Evolutionary conservation across 2,113 vertebrate species (phyloP), one percentile per base, ranked within the genome.

Genomic region (Cepphus grylle): DNA sequence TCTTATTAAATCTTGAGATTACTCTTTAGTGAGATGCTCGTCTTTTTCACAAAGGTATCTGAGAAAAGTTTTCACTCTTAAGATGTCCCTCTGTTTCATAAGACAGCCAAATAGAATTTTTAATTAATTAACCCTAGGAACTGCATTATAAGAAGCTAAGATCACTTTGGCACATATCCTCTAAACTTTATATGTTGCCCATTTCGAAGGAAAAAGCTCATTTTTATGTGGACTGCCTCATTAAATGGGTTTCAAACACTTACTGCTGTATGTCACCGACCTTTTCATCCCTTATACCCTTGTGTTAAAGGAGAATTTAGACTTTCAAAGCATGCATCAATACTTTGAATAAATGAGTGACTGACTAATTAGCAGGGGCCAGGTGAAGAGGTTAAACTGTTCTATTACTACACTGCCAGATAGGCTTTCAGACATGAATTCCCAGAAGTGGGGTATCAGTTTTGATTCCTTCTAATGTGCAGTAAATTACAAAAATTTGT

Each of bases 181-280:
- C 29, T 62, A 83, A 86, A 94, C 22, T 62, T 81, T 34, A 10
- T 30, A 66, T 5, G 0, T 36, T 86, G 9, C 40, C 36, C 47
- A 5, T 81, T 94, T 93, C 72, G 76, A 88, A 95, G 32, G 29
- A 56, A 45, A 89, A 77, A 76, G 0, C 7, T 83, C 12, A 34
- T 91, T 93, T 92, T 91, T 86, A 88, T 90, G 81, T 11, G 12
- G 13, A 93, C 42, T 74, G 40, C 22, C 40, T 96, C 71, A 96
- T 96, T 95, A 94, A 96, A 87, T 47, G 16, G 2, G 84, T 94
- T 95, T 94, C 52, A 90, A 12, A 81, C 47, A 66, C 29, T 94
- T 74, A 47, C 27, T 88, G 19, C 30, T 91, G 12, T 83, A 78
- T 83, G 62, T 65, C 40, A 79, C 23, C 12, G 22, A 81, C 63